phyloP scores from a whole-genome alignment of 1,140 invertebrate genomes.

The Colletes latitarsis region DNA sequence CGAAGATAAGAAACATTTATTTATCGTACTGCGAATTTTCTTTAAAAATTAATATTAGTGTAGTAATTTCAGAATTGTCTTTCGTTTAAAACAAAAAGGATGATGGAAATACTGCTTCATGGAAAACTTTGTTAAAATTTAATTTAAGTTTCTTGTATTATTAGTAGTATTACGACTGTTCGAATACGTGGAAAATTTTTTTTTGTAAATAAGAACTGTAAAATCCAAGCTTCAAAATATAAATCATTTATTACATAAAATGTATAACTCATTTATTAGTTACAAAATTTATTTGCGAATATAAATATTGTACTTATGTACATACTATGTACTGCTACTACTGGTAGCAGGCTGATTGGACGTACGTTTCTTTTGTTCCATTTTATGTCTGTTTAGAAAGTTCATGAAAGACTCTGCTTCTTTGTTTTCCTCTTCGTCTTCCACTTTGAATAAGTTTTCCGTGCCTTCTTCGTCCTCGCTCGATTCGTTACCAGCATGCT shows the following conservation, averaged over 20 bases:
- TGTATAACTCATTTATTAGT: neutral
- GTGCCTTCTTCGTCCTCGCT: constrained; percentile 88
- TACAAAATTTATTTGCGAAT: constrained; percentile 22
- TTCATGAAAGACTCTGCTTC: constrained; percentile 72
- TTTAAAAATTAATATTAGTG: constrained; percentile 11
- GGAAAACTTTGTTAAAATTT: too few species aligned
- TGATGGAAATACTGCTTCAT: too few species aligned
- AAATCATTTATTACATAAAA: constrained; percentile 50
- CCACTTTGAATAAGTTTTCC: constrained; percentile 72
- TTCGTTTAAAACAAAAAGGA: too few species aligned
- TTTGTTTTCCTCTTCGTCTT: constrained; percentile 66
- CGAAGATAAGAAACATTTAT: neutral
- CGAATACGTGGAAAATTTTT: too few species aligned
- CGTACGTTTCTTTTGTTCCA: constrained; percentile 59
- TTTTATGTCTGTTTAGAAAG: constrained; percentile 73
- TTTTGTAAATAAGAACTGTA: too few species aligned
- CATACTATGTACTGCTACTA: constrained; percentile 42
- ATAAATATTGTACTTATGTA: constrained; percentile 35
- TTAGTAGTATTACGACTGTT: neutral
- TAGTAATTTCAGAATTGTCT: constrained; percentile 16
- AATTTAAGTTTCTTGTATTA: neutral
- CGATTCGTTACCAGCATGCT: constrained; percentile 86
- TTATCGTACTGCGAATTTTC: neutral
- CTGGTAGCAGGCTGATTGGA: constrained; percentile 52
- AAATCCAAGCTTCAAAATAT: constrained; percentile 15